Evolutionary conservation across 2,797 vertebrate genomes (phyloP).

Genomic region (Lates japonicus): DNA sequence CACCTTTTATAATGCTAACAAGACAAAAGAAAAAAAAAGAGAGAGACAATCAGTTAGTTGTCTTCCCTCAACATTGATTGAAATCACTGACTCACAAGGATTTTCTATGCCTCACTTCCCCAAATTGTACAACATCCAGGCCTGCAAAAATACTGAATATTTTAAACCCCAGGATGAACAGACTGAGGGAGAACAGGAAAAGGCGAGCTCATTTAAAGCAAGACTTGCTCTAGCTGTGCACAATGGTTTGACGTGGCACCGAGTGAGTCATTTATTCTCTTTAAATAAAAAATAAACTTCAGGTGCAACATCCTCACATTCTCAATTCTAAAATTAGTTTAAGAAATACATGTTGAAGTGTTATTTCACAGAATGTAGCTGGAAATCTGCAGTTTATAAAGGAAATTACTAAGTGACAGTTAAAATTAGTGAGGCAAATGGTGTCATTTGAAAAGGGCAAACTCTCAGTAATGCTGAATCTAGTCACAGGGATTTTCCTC

Average conservation of each 20-base stretch:
- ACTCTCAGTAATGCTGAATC: neutral
- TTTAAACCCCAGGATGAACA: constrained; percentile 78
- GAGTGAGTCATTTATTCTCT: constrained; percentile 5
- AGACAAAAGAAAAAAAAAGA: neutral
- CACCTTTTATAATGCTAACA: neutral
- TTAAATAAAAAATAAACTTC: constrained; percentile 10
- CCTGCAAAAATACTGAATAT: constrained; percentile 82
- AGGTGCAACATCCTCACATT: neutral
- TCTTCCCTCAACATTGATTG: constrained; percentile 76
- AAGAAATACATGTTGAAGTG: neutral
- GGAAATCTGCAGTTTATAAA: constrained; percentile 27
- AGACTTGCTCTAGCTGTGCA: constrained; percentile 29
- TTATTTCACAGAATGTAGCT: neutral
- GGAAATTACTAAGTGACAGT: constrained; percentile 3
- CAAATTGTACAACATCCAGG: constrained; percentile 69
- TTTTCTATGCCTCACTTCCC: constrained; percentile 74
- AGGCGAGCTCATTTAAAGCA: constrained; percentile 57
- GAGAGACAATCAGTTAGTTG: constrained; percentile 56
- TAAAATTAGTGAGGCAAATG: neutral
- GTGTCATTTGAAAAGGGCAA: neutral
- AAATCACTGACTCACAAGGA: constrained; percentile 85
- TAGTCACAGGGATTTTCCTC: constrained; percentile 26
- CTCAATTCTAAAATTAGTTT: neutral
- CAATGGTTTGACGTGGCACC: neutral
- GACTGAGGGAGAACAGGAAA: constrained; percentile 54